Evolutionary conservation across 2,797 vertebrate genomes (phyloP), one percentile per base, ranked within the genome.

Genomic region (Apodemus agrarius): DNA sequence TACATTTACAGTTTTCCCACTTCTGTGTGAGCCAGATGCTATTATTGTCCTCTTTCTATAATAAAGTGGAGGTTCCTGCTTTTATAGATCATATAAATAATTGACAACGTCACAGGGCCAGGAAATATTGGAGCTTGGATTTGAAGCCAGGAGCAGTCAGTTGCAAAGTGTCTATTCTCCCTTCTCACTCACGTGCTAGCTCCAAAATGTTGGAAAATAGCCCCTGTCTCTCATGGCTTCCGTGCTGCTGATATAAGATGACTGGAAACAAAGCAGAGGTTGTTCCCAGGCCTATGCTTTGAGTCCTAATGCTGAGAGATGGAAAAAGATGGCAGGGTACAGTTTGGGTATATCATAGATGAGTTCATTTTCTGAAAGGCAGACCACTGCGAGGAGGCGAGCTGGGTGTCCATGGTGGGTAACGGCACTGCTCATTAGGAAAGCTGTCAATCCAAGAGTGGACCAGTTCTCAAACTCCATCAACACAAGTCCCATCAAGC

Each of bases 381-480:
- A 84, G 63, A 46, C 6, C 9, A 19, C 7, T 5, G 21, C 13
- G 22, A 34, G 34, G 6, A 69, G 54, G n/a, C n/a, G n/a, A 24
- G 11, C 3, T 0, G 34, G 49, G 8, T n/a, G 37, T 8, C 40
- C 1, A 1, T 12, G n/a, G 6, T 13, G 63, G n/a, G 26, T 59
- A 16, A 19, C 2, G 9, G 19, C 5, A 12, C 12, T 13, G 2
- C 40, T 67, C 1, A 69, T 13, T 19, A n/a, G 40, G 34, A 86
- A 80, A 29, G 8, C 21, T 43, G 8, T 13, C 65, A 57, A 59
- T 31, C 57, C 3, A 34, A 24, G 40, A 87, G 43, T 26, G 29
- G 79, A 22, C 3, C 54, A 34, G 69, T 61, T 88, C 40, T 19
- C 72, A 72, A 78, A 57, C 14, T 72, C 12, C 0, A 3, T 59